Evolutionary conservation across 2,888 invertebrate species (phyloP).

Genomic region (Glyphotaelius pellucidus): DNA sequence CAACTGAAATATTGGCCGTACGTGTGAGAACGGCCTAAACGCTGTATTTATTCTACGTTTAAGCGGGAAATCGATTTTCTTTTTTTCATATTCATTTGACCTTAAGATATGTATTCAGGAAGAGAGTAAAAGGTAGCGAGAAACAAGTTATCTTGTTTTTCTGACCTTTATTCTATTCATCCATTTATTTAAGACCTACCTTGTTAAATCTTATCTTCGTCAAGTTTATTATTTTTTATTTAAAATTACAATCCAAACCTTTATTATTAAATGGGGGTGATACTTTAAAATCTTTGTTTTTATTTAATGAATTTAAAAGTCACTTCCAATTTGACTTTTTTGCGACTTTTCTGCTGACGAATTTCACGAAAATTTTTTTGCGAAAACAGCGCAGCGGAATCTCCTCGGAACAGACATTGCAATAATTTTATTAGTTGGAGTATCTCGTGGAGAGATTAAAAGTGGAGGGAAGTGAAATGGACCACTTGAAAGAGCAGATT

Average conservation of each 20-base stretch:
- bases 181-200: background rate
- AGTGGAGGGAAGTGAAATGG: slow-evolving; percentile 54
- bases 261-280: background rate
- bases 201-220: background rate
- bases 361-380: background rate
- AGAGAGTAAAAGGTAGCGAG: background rate
- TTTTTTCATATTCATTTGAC: slow-evolving; percentile 11
- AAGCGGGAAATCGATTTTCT: slow-evolving; percentile 41
- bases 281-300: background rate
- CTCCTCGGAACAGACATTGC: slow-evolving; percentile 37
- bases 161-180: slow-evolving; percentile 4
- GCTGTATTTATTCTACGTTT: slow-evolving; percentile 42
- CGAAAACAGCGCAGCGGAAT: background rate
- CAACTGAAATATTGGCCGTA: slow-evolving; percentile 39
- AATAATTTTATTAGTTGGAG: slow-evolving; percentile 60
- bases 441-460: slow-evolving; percentile 58
- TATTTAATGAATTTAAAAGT: background rate
- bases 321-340: background rate
- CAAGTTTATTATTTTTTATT: background rate
- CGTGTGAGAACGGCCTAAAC: slow-evolving; percentile 43
- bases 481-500: slow-evolving; percentile 62
- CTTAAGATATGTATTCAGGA: slow-evolving; percentile 9
- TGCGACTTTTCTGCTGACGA: background rate
- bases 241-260: background rate
- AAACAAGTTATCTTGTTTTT: slow-evolving; percentile 4